Base-by-base conservation (phyloP, 2,888 invertebrate genomes). In the Microchrysa polita region DNA sequence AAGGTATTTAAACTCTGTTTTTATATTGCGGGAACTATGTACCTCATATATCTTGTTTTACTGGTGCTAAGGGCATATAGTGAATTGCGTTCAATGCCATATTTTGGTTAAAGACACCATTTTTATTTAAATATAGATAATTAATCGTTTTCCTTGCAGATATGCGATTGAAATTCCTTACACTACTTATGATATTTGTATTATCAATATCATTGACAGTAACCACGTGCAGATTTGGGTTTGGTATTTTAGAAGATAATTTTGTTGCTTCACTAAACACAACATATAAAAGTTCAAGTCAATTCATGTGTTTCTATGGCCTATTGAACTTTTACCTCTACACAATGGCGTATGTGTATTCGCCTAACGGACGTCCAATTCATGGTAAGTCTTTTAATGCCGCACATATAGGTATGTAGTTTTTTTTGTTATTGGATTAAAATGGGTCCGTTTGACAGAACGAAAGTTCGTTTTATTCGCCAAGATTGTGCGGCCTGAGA, bases 241-340 rank as follows among this genome's bases (percentile, higher is more conserved):
- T 94, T 65, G 95, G 93, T 14, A 92, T 95, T 10, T 86, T 97
- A 72, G 95, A 97, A 84, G 97, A 97, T 84, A 96, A 96, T 85
- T 97, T 97, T 87, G 95, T 96, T 0, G 92, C 96, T 10, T 92
- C 94, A 74, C 88, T 97, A 20, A 91, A 92, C 22, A 93, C 94
- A 52, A 93, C 92, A 82, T 96, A 96, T 83, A 91, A 92, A 79
- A 96, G 94, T 78, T 97, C 96, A 0, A 95, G 95, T 7, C 95
- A 97, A 78, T 98, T 98, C 85, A 96, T 98, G 93, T 93, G 96
- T 2, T 92, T 96, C 78, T 97, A 97, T 83, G 96, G 96, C 27
- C 87, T 97, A 59, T 88, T 97, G 72, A 98, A 98, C 87, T 94
- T 97, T 83, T 97, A 97, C 84, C 85, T 97, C 77, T 97, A 94